Evolutionary conservation across 1,140 invertebrate species (phyloP).

Genomic region (Cherax destructor): DNA sequence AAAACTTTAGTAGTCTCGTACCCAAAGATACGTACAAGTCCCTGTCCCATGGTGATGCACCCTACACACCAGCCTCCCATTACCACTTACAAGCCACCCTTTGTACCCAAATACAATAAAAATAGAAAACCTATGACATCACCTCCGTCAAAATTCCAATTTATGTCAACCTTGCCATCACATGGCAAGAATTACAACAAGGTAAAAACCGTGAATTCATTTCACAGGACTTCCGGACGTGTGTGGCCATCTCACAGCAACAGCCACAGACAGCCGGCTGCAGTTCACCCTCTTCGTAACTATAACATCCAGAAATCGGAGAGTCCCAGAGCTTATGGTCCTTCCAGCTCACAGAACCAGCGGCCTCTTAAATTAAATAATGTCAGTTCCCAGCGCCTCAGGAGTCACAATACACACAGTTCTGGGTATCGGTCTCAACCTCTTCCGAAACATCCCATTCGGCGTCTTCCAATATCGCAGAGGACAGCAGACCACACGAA

Average conservation of each 20-base stretch:
- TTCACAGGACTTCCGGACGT: background rate
- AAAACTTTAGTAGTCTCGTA: constrained; percentile 27
- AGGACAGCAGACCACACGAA: background rate
- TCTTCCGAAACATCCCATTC: background rate
- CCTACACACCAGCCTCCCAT: background rate
- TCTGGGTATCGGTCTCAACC: background rate
- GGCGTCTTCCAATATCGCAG: no score
- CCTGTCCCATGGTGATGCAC: background rate
- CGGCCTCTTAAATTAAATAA: background rate
- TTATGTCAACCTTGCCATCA: background rate
- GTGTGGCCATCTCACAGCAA: background rate
- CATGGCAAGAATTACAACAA: background rate
- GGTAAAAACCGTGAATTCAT: background rate
- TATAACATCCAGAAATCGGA: no score
- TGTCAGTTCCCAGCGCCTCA: background rate
- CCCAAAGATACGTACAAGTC: constrained; percentile 9
- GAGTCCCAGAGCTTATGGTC: background rate
- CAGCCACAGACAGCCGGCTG: background rate
- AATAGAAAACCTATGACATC: background rate
- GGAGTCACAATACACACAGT: background rate
- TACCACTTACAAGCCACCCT: constrained; percentile 38
- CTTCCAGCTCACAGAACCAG: background rate
- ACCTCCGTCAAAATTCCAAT: background rate
- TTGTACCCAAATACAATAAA: constrained; percentile 25
- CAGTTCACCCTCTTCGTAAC: no score